Conservation (phyloP, 2,113 vertebrate genomes). For the Laticauda colubrina region DNA sequence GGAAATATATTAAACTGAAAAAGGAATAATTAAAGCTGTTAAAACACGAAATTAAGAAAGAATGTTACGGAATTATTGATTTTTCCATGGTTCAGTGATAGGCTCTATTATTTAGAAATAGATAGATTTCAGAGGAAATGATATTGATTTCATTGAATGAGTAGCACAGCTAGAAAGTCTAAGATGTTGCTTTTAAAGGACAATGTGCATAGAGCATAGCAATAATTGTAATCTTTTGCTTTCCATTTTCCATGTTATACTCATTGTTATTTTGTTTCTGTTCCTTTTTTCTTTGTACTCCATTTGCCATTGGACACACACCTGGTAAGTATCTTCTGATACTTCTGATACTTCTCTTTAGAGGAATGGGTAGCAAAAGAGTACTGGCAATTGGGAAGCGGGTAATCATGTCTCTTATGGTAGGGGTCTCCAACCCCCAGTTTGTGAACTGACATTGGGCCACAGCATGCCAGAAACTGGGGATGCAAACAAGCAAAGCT, state of each 20-base stretch:
- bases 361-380: background rate
- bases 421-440: no score
- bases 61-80: background rate
- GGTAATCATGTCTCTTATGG: background rate
- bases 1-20: background rate
- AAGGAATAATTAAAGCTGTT: background rate
- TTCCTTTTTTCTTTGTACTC: background rate
- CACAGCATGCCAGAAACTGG: no score
- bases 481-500: no score
- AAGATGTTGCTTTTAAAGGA: background rate
- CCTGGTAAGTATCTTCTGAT: conserved; percentile 26
- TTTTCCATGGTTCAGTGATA: background rate
- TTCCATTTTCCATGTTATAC: background rate
- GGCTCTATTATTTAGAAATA: background rate
- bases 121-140: background rate
- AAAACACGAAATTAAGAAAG: background rate
- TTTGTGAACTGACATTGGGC: no score
- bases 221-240: background rate
- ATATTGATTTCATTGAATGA: no score
- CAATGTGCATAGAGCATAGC: background rate
- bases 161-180: background rate
- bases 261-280: background rate
- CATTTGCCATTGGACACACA: conserved; percentile 1
- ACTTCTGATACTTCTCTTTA: background rate
- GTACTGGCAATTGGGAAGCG: background rate